phyloP scores from a whole-genome alignment of 2,113 vertebrate genomes.

The Sisor rabdophorus region DNA sequence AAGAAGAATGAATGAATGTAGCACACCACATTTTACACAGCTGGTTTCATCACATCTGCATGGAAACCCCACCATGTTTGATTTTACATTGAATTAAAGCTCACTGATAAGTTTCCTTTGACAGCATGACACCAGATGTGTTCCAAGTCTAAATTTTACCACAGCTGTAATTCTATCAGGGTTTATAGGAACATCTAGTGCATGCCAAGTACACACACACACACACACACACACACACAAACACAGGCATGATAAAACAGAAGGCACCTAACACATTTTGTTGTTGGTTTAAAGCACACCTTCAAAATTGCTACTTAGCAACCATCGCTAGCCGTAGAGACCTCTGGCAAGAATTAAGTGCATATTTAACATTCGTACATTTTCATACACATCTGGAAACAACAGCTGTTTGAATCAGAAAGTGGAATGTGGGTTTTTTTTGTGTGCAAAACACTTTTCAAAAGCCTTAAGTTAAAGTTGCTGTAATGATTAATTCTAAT shows the following conservation, averaged over 20 bases:
- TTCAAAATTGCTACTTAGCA: not conserved
- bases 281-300: not conserved
- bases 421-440: not conserved
- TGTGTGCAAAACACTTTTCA: not conserved
- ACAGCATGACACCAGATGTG: not conserved
- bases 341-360: not conserved
- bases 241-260: conserved; percentile 49
- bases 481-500: not conserved
- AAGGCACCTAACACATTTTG: conserved; percentile 21
- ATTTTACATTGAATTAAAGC: too few species aligned
- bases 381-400: not conserved
- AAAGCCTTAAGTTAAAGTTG: not conserved
- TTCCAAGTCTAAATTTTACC: not conserved
- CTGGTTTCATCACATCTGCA: too few species aligned
- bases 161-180: not conserved
- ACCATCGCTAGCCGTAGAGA: not conserved
- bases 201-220: not conserved
- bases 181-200: not conserved
- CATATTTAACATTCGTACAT: not conserved
- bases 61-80: too few species aligned
- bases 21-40: too few species aligned
- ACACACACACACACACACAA: conserved; percentile 30
- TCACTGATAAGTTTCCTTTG: not conserved
- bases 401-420: not conserved
- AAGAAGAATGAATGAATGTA: too few species aligned